Evolutionary conservation across 1,140 invertebrate genomes (phyloP).

Genomic region (Copidosoma floridanum): DNA sequence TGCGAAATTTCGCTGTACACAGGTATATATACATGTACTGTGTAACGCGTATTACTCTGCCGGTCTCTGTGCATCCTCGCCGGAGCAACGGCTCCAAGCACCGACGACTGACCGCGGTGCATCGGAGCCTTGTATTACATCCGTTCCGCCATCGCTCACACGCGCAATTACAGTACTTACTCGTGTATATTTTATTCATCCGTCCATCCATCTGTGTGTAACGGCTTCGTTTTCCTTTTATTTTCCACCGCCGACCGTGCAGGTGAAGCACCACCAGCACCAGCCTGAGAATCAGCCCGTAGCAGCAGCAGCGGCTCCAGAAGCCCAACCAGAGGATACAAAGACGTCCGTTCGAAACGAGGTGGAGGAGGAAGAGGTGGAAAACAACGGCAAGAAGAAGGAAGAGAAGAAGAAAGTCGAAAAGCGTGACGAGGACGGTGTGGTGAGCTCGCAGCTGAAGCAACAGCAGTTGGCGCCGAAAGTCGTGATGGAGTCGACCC

Average conservation of each 20-base stretch:
- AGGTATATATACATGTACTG: too few species aligned
- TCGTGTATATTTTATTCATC: too few species aligned
- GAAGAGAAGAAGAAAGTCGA: conserved; percentile 1
- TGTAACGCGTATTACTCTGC: too few species aligned
- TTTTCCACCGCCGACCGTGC: neutral
- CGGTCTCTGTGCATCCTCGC: too few species aligned
- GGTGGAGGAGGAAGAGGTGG: conserved; percentile 18
- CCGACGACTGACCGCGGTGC: too few species aligned
- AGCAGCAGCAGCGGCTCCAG: conserved; percentile 28
- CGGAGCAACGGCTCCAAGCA: too few species aligned
- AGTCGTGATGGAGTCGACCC: too few species aligned
- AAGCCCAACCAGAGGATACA: conserved; percentile 25
- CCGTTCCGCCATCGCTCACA: conserved; percentile 12
- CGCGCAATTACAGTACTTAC: conserved; percentile 23
- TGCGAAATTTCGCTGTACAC: conserved; percentile 48
- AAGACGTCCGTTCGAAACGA: conserved; percentile 23
- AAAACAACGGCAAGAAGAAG: neutral
- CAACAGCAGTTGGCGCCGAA: neutral
- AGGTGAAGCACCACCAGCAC: conserved; percentile 39
- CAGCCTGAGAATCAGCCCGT: conserved; percentile 42
- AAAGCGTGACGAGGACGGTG: conserved; percentile 2
- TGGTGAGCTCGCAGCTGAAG: neutral
- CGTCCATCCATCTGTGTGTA: too few species aligned
- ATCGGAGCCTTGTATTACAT: too few species aligned
- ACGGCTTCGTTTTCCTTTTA: conserved; percentile 11